Evolutionary conservation across 2,888 invertebrate species (phyloP), one percentile per base, ranked within the genome.

Genomic region (Dicroscelio sp.): DNA sequence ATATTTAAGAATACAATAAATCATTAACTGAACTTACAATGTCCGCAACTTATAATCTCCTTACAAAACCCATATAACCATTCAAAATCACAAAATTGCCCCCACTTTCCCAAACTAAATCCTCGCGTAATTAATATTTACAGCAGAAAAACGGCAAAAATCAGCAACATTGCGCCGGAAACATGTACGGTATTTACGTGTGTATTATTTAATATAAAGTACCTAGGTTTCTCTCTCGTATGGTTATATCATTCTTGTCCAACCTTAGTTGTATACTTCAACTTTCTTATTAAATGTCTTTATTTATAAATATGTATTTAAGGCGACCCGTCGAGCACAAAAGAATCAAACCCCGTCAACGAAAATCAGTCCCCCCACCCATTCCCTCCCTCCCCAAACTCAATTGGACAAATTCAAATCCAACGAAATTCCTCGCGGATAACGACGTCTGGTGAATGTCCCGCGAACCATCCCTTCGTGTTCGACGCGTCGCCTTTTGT

Each of bases 301-400:
- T 96, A 96, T 96, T 96, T 96, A 96, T 96, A 96, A 96, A 96
- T 96, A 96, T 96, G 96, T 96, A 96, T 96, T 96, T 96, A 96
- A 96, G 79, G 27, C 67, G 58, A 43, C 63, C 55, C n/a, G 55
- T 0, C 79, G 65, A 84, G 2, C 73, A 63, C 67, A 84, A 73
- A 30, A n/a, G 25, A 35, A 78, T 31, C 43, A 78, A 43, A 78
- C n/a, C 14, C 25, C 30, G 27, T 65, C 31, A 17, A 5, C 35
- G 38, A 17, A n/a, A n/a, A n/a, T n/a, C n/a, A n/a, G n/a, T n/a
- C n/a, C n/a, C n/a, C n/a, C n/a, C n/a, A n/a, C n/a, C n/a, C n/a
- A n/a, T n/a, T n/a, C n/a, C n/a, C n/a, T n/a, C n/a, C n/a, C n/a
- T n/a, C n/a, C n/a, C n/a, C n/a, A n/a, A n/a, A n/a, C n/a, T n/a